Evolutionary conservation across 2,797 vertebrate species (phyloP).

Genomic region (Odontamblyopus rebecca): DNA sequence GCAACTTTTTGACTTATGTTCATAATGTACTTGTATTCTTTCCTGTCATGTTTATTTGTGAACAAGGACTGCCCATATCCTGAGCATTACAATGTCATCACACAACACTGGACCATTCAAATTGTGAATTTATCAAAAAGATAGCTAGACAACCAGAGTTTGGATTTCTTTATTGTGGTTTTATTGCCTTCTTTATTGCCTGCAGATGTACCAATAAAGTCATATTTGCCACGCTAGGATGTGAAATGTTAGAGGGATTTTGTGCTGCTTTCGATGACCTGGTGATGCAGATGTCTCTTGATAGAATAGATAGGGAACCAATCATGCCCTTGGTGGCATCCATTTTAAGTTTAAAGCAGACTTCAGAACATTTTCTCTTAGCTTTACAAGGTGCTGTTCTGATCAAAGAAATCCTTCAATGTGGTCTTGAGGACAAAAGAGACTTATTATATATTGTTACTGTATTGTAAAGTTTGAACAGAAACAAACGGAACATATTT

Average conservation of each 20-base stretch:
- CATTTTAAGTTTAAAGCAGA: background rate
- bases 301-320: background rate
- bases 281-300: background rate
- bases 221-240: conserved; percentile 3
- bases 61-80: background rate
- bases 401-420: background rate
- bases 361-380: background rate
- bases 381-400: background rate
- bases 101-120: background rate
- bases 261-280: background rate
- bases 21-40: conserved; percentile 7
- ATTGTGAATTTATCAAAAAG: conserved; percentile 7
- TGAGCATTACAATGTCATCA: conserved; percentile 4
- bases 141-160: background rate
- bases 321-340: background rate
- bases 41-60: conserved; percentile 14
- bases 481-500: no score
- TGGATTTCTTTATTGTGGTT: background rate
- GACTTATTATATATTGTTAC: no score
- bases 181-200: conserved; percentile 2
- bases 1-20: conserved; percentile 14
- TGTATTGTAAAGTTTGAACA: no score
- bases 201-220: conserved; percentile 11
- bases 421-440: background rate
- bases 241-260: background rate